Base-by-base conservation (phyloP, 2,888 invertebrate species). In the Apodemia mormo region DNA sequence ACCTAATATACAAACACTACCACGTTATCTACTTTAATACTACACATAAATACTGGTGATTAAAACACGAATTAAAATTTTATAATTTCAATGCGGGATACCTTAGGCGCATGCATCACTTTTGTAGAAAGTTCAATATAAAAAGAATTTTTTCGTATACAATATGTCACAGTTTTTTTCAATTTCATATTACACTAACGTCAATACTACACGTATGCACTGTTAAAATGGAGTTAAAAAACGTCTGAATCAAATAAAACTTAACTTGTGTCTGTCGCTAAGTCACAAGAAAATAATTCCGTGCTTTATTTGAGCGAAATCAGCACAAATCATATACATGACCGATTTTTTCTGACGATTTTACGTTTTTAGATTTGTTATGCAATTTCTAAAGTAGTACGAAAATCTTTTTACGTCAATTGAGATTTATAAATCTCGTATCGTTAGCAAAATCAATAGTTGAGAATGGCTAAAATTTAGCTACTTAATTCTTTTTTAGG, bases 161-260 rank as follows among this genome's bases (percentile, higher is more conserved):
- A 90, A 76, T 85, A 90, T 74, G 87, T 86, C 83, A 91, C 88
- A 66, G 90, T 89, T 79, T 85, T 90, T 80, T 90, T 92, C 54
- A 92, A 81, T 82, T 90, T 92, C 92, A 92, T 92, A 75, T 81
- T 89, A 81, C 79, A 81, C 79, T 80, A 77, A 70, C 73, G 37
- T 61, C 54, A 72, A 72, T 77, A 73, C 75, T 79, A 78, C 80
- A 80, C 81, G 80, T 76, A 81, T 74, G 70, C 72, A 70, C 67
- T 61, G 71, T 61, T 61, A 22, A 61, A 61, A 33, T 68, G 29
- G n/a, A 70, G 73, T 78, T 64, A 0, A 54, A 45, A 54, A 52
- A 83, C 86, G 86, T 86, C 86, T 82, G 80, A 79, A 81, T 82
- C 81, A 81, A 83, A 80, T 81, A 78, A 78, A 76, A 76, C 78